Base-by-base conservation (phyloP, 2,113 vertebrate genomes). In the Coryphaenoides rupestris region DNA sequence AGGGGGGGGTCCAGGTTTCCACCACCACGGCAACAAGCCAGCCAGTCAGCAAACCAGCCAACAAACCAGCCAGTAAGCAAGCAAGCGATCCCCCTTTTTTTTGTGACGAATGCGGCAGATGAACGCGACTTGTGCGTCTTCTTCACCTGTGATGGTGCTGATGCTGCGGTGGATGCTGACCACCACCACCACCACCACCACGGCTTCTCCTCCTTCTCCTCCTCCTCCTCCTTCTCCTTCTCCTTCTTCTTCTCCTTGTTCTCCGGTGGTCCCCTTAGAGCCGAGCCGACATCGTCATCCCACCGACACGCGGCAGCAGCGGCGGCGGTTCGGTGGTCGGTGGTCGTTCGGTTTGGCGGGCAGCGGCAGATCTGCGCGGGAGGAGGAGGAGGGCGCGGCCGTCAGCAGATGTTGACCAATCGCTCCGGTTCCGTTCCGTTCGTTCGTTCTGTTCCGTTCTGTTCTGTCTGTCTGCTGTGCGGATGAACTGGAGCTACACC, bases 351-450 rank as follows among this genome's bases (percentile, higher is more conserved):
- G 80, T 89, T 87, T 69, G 84, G 78, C 80, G 79, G 86, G 81
- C 79, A 79, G 81, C 77, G 79, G n/a, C n/a, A n/a, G n/a, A 23
- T 21, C 52, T 49, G 62, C 68, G 63, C 63, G 87, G 81, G 85
- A 78, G 76, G 87, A 87, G 81, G 85, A 78, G 76, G 87, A 87
- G 87, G 87, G 86, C 82, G 87, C 87, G 87, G 87, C n/a, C n/a
- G n/a, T 87, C 86, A 87, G 79, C 70, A 19, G 84, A 69, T 58
- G 78, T 71, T 79, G 85, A 89, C 85, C 87, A 89, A 87, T 89
- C 81, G 54, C 53, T 76, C 67, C 69, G 68, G 69, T 59, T 65
- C 57, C n/a, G n/a, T n/a, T n/a, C n/a, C n/a, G n/a, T n/a, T n/a
- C n/a, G n/a, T n/a, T n/a, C n/a, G n/a, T n/a, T n/a, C n/a, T n/a